Evolutionary conservation across 1,140 invertebrate species (phyloP), one percentile per base, ranked within the genome.

Genomic region (Leucophenga varia): DNA sequence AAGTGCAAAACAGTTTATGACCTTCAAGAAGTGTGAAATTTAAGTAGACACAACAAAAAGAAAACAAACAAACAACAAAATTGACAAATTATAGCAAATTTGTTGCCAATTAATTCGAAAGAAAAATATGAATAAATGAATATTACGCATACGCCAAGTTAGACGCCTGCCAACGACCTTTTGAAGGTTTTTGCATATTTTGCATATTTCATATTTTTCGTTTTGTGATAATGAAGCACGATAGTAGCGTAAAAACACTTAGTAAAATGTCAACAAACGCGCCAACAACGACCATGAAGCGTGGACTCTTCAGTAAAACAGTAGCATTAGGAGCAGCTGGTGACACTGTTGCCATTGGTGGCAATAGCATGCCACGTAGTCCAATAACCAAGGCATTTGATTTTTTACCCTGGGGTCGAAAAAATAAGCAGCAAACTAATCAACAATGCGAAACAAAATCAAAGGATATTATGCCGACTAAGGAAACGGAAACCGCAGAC

Each of bases 371-470:
- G 10, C 46, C 61, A 13, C 61, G 61, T 14, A 74, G 71, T 48
- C 68, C 71, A 52, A 74, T 74, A 7, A 74, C 68, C 34, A 74
- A 74, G 47, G 71, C 71, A 39, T 74, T 74, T 41, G 71, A 74
- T 40, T 74, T 74, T 8, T 49, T 74, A 13, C 67, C 71, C 32
- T 74, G 71, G 71, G 45, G 50, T 2, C 45, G 41, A 18, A 52
- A 52, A 35, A 47, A 47, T 22, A 18, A 39, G 14, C 17, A 19
- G 28, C 3, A 35, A 35, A 44, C 10, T 7, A 44, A 32, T 3
- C 13, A 14, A 39, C n/a, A 13, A 12, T 20, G 21, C 28, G 57
- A 22, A 67, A 57, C 47, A 57, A 57, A 46, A 69, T 43, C 57
- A 67, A 59, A 31, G 52, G n/a, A n/a, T n/a, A n/a, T n/a, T n/a